These are phyloP conservation scores for Eupithecia pulchellata DNA, from an alignment of 2,888 invertebrate genomes.

Conservation along the genomic window DNA sequence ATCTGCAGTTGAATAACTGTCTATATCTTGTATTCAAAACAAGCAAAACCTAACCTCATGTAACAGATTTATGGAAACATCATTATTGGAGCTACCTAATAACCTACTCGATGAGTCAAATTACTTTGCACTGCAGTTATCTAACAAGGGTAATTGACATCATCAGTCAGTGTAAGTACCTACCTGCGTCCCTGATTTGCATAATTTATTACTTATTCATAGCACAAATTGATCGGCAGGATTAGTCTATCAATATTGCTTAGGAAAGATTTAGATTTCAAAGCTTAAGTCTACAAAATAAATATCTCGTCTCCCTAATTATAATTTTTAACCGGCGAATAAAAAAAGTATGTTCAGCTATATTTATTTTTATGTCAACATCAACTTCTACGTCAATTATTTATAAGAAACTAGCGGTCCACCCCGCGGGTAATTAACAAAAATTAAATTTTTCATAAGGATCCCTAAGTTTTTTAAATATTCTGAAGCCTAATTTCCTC, in stretches of 20 bases:
- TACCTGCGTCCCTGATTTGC: slow-evolving; percentile 24
- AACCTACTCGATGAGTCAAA: slow-evolving; percentile 12
- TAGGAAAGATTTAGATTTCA: no score
- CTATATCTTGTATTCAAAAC: neutral
- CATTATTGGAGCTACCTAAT: slow-evolving; percentile 1
- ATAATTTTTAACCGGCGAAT: no score
- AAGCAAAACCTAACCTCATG: neutral
- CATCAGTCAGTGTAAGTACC: slow-evolving; percentile 27
- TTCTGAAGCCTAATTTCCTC: no score
- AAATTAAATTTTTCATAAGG: no score
- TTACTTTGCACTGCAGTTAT: slow-evolving; percentile 20
- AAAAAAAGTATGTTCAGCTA: no score
- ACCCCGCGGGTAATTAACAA: no score
- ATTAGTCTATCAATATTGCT: neutral
- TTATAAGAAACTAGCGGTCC: no score
- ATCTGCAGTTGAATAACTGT: neutral
- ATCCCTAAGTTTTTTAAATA: no score
- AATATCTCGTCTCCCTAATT: no score
- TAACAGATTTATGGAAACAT: neutral
- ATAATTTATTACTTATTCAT: slow-evolving; percentile 27
- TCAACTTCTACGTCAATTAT: no score
- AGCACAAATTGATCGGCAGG: neutral
- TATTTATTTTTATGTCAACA: no score
- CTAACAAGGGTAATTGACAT: slow-evolving; percentile 35
- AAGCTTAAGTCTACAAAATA: no score